phyloP scores from a whole-genome alignment of 30 jellyfish, hydroid and myxozoan species.

The Pelagia noctiluca region DNA sequence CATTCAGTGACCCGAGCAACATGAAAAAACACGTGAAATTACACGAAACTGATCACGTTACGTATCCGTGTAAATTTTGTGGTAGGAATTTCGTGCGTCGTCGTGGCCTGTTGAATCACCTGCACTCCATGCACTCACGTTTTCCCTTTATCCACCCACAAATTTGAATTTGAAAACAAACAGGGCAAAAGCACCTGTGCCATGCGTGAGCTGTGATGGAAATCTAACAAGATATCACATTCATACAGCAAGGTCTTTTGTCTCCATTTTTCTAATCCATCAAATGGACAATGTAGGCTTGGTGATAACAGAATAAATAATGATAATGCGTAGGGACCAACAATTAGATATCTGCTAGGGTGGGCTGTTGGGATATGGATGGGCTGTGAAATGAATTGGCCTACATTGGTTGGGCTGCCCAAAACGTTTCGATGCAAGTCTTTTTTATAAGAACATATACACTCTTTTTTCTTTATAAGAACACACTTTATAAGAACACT shows the following conservation, averaged over 20 bases:
- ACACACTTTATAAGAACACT: too few species aligned
- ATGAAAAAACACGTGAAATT: constrained; percentile 95
- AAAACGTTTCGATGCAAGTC: too few species aligned
- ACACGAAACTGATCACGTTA: constrained; percentile 94
- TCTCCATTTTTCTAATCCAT: background rate
- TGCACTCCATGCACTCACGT: constrained; percentile 93
- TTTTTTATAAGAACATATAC: too few species aligned
- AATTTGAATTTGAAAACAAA: constrained; percentile 14
- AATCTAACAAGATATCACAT: background rate
- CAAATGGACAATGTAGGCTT: background rate
- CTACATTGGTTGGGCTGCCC: too few species aligned
- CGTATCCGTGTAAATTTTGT: constrained; percentile 95
- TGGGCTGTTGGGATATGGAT: too few species aligned
- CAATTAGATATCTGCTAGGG: too few species aligned
- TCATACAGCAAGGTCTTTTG: constrained; percentile 35
- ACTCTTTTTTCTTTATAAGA: too few species aligned
- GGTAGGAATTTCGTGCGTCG: constrained; percentile 91
- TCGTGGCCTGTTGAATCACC: constrained; percentile 88
- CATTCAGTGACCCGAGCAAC: constrained; percentile 99
- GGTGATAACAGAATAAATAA: too few species aligned
- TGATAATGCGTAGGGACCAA: too few species aligned
- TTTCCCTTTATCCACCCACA: constrained; percentile 83
- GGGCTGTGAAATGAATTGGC: too few species aligned
- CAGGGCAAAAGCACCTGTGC: constrained; percentile 67
- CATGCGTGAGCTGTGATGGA: background rate